Base-by-base conservation (phyloP, 2,888 invertebrate species). In the Buathra laborator region DNA sequence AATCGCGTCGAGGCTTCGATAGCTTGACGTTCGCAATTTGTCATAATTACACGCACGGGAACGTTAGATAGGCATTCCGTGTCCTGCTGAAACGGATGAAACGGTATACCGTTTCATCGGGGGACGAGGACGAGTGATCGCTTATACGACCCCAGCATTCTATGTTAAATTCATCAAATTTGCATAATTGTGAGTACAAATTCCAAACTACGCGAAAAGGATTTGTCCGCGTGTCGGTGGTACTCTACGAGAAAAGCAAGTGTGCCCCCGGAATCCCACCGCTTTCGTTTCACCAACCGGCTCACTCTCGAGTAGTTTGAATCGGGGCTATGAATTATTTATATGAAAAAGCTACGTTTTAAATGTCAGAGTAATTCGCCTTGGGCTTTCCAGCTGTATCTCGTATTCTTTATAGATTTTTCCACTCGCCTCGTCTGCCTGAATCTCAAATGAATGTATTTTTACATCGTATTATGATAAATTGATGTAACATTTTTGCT, bases 121-220 rank as follows among this genome's bases (percentile, higher is more conserved):
- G 51, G 64, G 12, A 3, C 16, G 2, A 56, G 43, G 14, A 14
- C 14, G 48, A 51, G 44, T 43, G 24, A 32, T 5, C 46, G 79
- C 59, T 76, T 76, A 51, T 76, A 70, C 83, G 68, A 51, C 59
- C 75, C 71, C 51, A 46, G n/a, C 19, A 51, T 66, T 14, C 59
- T 12, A 77, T 72, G 76, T 71, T 81, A 81, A 83, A 88, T 85
- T 86, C 76, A 67, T 62, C 66, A 59, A 83, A 91, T 92, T 90
- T 90, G 83, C 91, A 91, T 92, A 90, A 91, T 92, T 91, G 89
- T 89, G 89, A 88, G 90, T 92, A 91, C 90, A 90, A 90, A 92
- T 91, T 90, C 86, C 86, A 68, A 90, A 91, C 87, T 91, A 89
- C 83, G 84, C 66, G 29, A 66, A 87, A 86, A 89, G 89, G 90